Evolutionary conservation across 2,113 vertebrate genomes (phyloP).

Genomic region (Chiloscyllium plagiosum): DNA sequence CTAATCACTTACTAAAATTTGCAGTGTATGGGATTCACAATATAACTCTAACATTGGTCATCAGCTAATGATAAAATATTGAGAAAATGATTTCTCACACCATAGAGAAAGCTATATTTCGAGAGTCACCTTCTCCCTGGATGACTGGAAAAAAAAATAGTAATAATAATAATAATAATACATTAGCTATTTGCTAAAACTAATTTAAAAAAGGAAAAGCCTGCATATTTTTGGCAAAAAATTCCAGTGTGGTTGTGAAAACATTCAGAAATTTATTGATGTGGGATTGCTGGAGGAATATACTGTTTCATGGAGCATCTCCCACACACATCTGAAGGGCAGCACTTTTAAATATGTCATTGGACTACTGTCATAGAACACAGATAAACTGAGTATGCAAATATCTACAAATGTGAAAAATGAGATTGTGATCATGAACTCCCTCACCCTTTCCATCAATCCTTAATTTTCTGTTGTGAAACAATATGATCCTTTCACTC

Average conservation of each 20-base stretch:
- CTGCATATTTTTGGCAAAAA: neutral
- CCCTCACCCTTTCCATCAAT: neutral
- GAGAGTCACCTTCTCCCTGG: neutral
- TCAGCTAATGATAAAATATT: neutral
- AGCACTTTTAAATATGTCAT: neutral
- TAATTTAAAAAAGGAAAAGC: neutral
- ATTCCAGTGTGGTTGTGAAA: neutral
- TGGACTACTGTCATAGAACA: neutral
- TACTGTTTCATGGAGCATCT: neutral
- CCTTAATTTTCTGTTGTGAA: neutral
- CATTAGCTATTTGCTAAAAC: neutral
- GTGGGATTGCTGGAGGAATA: slow-evolving; percentile 18
- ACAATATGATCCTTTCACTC: neutral
- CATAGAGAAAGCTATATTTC: neutral
- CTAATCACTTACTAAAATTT: neutral
- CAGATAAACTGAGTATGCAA: neutral
- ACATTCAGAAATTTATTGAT: neutral
- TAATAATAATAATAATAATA: neutral
- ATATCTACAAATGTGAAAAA: neutral
- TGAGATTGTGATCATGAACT: neutral
- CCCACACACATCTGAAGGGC: neutral
- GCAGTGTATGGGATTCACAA: neutral
- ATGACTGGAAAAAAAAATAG: neutral
- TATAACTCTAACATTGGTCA: neutral
- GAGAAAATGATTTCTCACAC: neutral